A percentile compares a stretch with the other conserved stretches of the same genome.
These are phyloP conservation scores for Ianthella basta DNA, from an alignment of 37 sponge, comb jelly and placozoan genomes.

Conservation along the genomic window DNA sequence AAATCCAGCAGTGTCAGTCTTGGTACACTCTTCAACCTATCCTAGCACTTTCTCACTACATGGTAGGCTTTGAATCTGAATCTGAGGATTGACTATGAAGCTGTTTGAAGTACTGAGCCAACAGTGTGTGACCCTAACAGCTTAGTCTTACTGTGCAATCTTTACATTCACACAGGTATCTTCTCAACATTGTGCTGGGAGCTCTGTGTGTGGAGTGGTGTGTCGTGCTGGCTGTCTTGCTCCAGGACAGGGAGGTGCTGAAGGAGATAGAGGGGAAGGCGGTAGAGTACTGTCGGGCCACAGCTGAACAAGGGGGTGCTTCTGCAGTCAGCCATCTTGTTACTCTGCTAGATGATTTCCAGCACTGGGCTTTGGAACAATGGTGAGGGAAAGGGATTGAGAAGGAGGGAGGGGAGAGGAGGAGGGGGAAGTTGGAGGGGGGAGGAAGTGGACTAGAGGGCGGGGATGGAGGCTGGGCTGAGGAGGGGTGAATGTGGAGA, in stretches of 20 bases:
- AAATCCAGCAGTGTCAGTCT: no score
- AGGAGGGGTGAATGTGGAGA: neutral
- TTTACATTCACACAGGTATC: no score
- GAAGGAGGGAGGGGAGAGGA: neutral
- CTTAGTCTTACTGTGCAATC: no score
- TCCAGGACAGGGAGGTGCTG: slow-evolving; percentile 41
- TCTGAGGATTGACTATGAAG: no score
- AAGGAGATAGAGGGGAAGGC: neutral
- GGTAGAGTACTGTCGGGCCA: neutral
- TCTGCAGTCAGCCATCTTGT: neutral
- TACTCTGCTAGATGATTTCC: neutral
- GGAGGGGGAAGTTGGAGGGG: neutral
- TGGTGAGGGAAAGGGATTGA: slow-evolving; percentile 3
- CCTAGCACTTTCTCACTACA: no score
- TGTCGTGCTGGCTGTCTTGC: slow-evolving; percentile 45
- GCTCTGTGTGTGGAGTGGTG: slow-evolving; percentile 73
- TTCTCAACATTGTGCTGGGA: slow-evolving; percentile 48
- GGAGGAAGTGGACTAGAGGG: neutral
- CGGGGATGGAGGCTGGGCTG: neutral
- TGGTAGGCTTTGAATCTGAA: no score
- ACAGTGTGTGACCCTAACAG: no score
- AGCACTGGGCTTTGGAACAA: neutral
- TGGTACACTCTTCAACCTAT: no score
- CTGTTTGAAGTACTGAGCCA: no score
- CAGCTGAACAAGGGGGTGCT: neutral